Base-by-base conservation (phyloP, 2,113 vertebrate genomes). In the Columba janthina region DNA sequence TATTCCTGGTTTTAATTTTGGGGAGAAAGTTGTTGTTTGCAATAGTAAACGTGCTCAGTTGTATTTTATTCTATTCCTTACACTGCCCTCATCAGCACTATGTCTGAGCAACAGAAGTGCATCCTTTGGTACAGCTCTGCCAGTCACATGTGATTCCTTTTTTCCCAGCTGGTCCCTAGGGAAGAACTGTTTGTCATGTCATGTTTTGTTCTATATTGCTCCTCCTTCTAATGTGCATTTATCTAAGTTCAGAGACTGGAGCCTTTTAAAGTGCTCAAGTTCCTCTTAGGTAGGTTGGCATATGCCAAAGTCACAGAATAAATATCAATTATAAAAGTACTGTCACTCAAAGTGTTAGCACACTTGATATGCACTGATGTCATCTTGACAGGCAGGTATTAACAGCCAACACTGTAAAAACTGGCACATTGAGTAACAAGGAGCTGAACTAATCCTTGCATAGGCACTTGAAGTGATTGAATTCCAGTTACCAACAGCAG, bases 351-450 rank as follows among this genome's bases (percentile, higher is more conserved):
- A 83, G 65, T 16, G 8, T 48, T 44, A 67, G 4, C 53, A 34
- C 1, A 0, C 44, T 38, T 38, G n/a, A 51, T 38, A 10, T 2
- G 10, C 10, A 15, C 8, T 50, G 5, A 7, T 70, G 1, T 32
- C 46, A 65, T 20, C 48, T 24, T 64, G 58, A 64, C 11, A 79
- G 42, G 26, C 36, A 60, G 54, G 15, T 62, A 24, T 42, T 54
- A 51, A 54, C 5, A 58, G 42, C 7, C 54, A 10, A 21, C 5
- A 10, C 34, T 44, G 31, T 60, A 46, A 40, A 92, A 54, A 31
- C 19, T 15, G 19, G 5, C 22, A 22, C 29, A 24, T 16, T 42
- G 4, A 78, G 15, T 40, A 57, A 40, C 6, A 6, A 76, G 58
- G 50, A 76, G 15, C 28, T 83, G 76, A 65, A 32, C 8, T 51